Evolutionary conservation across 1,140 invertebrate genomes (phyloP), one percentile per base, ranked within the genome.

Genomic region (Rhizoglyphus robini): DNA sequence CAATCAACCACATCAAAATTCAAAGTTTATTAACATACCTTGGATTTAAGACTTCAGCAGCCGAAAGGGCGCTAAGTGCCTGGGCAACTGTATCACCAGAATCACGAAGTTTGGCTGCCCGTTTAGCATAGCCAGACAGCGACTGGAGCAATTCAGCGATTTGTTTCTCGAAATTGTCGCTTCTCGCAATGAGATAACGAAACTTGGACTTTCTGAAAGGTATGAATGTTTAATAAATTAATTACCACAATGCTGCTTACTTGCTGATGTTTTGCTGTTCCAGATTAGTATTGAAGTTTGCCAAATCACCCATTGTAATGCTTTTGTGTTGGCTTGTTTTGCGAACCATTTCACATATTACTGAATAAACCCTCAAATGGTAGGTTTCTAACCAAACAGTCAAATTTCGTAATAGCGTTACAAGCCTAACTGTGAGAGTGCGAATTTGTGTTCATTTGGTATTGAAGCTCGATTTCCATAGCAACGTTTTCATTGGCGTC

Each of bases 141-240:
- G 58, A 30, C 29, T 60, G 58, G 23, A 60, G 2, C 27, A 60
- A 27, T 4, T 41, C 29, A 32, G 58, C 1, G 8, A 34, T 34
- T 46, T 60, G 58, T 46, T 60, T 60, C 29, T 60, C 58, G 29
- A 29, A 60, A 46, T 20, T 46, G 13, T 60, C 58, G 29, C 58
- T 27, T 29, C 58, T 13, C 25, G 27, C 58, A 29, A 27, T 29
- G 23, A 60, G 58, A 46, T 60, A 60, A 20, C 58, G 58, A n/a
- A 60, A 29, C 27, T 60, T 60, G 1, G 58, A 60, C 36, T 60
- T 60, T 34, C 58, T 60, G 15, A 15, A 54, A 25, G 15, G 23
- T 5, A 54, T 54, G 8, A 54, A 54, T 15, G 5, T 11, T 8
- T 54, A 54, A 54, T 54, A 11, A 32, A 54, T 8, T 54, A 32